These are phyloP conservation scores for Zoroaster sp. DNA, from an alignment of 53 echinoderm and acorn worm species.

Conservation along the genomic window DNA sequence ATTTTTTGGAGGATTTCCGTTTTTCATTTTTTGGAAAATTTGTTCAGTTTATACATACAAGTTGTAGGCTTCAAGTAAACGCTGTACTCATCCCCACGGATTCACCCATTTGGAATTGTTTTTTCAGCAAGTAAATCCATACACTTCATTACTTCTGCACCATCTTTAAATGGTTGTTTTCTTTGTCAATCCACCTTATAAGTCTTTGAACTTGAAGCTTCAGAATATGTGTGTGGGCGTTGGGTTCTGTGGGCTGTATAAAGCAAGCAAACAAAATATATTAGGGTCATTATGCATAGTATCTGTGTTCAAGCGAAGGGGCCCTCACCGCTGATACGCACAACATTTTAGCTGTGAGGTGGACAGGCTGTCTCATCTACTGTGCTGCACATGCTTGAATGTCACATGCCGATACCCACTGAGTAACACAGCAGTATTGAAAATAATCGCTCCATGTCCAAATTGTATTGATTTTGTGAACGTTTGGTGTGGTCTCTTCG, in stretches of 20 bases:
- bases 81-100: no score
- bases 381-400: background rate
- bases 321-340: background rate
- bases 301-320: background rate
- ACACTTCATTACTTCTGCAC: no score
- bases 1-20: no score
- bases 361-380: background rate
- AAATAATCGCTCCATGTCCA: background rate
- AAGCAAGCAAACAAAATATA: conserved; percentile 17
- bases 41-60: no score
- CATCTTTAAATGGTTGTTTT: background rate
- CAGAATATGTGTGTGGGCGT: conserved; percentile 43
- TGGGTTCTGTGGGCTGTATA: background rate
- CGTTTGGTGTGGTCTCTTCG: background rate
- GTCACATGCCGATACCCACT: background rate
- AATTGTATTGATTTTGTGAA: background rate
- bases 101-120: no score
- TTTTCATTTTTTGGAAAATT: no score
- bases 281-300: conserved; percentile 11
- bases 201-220: conserved; percentile 30
- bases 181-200: background rate
- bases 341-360: background rate
- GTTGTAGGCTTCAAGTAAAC: no score
- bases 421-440: background rate
- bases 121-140: background rate